Percentiles rank a stretch among this genome's conserved stretches.
Conservation (phyloP, 2,888 invertebrate genomes). For the Pantelozetes paolii region DNA sequence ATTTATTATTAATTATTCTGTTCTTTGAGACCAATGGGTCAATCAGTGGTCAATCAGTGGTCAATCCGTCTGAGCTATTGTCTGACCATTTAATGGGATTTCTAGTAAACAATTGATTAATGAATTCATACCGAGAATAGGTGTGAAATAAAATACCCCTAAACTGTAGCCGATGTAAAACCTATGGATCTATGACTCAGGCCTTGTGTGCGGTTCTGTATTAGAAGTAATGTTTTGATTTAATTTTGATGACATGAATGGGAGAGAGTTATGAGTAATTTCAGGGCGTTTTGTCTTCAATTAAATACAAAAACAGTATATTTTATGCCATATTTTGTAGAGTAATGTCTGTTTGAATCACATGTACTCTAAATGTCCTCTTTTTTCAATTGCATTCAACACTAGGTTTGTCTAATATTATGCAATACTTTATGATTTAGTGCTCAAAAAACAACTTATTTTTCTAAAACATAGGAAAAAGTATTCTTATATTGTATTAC, state of each 20-base stretch:
- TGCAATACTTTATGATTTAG: slow-evolving; percentile 32
- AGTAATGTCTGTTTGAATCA: neutral
- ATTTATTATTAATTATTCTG: slow-evolving; percentile 13
- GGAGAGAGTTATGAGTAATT: neutral
- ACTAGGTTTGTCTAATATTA: neutral
- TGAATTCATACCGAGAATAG: too few species aligned
- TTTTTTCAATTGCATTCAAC: neutral
- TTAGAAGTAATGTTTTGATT: slow-evolving; percentile 9
- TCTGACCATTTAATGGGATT: neutral
- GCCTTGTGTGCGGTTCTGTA: neutral
- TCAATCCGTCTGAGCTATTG: neutral
- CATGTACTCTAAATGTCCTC: neutral
- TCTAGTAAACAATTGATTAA: too few species aligned
- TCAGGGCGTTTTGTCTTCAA: slow-evolving; percentile 15
- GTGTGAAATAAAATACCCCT: too few species aligned
- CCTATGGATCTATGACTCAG: slow-evolving; percentile 32
- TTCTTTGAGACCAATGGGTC: neutral
- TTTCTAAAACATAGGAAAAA: neutral
- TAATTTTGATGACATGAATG: slow-evolving; percentile 36
- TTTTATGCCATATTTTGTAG: neutral
- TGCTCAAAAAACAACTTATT: neutral
- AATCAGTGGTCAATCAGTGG: neutral
- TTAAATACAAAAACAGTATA: neutral
- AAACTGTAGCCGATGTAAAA: neutral
- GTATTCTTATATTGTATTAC: slow-evolving; percentile 9